These are phyloP conservation scores for Simalia tracyae DNA, from an alignment of 2,797 vertebrate genomes.

Conservation along the genomic window DNA sequence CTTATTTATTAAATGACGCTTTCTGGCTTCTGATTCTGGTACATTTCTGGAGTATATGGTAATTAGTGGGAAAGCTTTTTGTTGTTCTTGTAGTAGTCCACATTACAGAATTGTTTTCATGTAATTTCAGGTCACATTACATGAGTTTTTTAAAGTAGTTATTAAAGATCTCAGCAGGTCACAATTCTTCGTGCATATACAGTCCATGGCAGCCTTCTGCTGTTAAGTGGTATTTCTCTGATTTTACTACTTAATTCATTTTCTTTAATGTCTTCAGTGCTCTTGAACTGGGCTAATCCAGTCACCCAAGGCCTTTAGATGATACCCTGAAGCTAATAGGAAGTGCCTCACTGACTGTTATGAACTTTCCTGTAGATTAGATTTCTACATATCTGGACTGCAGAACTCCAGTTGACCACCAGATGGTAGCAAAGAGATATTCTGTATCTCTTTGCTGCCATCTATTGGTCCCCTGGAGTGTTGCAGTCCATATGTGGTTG, in stretches of 20 bases:
- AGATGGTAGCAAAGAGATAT: no score
- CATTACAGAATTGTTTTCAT: not conserved
- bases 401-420: no score
- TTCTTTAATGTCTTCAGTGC: slow-evolving; percentile 19
- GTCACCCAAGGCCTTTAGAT: slow-evolving; percentile 10
- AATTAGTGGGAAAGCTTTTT: not conserved
- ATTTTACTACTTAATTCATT: slow-evolving; percentile 34
- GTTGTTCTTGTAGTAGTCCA: not conserved
- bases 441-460: no score
- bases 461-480: no score
- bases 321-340: slow-evolving; percentile 15
- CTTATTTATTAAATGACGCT: not conserved
- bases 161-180: slow-evolving; percentile 3
- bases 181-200: slow-evolving; percentile 9
- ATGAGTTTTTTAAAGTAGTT: not conserved
- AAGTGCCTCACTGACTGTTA: not conserved
- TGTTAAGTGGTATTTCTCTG: not conserved
- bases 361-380: slow-evolving; percentile 3
- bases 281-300: not conserved
- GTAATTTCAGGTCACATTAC: not conserved
- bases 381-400: not conserved
- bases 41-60: not conserved
- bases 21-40: not conserved
- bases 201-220: not conserved
- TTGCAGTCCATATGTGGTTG: no score